Percentiles rank a stretch among this genome's conserved stretches.
Evolutionary conservation across 2,888 invertebrate genomes (phyloP).

Genomic region (Lagria hirta): DNA sequence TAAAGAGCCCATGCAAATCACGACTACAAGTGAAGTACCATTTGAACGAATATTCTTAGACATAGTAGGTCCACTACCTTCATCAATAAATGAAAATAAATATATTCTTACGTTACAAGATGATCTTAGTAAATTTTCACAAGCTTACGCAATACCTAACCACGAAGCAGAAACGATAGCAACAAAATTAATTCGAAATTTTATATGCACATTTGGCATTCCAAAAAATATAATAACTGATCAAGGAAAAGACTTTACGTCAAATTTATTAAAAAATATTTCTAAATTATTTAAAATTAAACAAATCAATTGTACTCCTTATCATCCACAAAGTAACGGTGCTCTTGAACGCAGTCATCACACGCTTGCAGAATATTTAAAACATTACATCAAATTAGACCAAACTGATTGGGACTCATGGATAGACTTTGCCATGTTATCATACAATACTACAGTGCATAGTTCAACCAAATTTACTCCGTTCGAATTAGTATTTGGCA

Average conservation of each 20-base stretch:
- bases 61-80: slow-evolving; percentile 39
- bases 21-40: slow-evolving; percentile 37
- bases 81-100: slow-evolving; percentile 34
- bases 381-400: slow-evolving; percentile 39
- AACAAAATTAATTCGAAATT: too few relatives aligned
- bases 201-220: slow-evolving; percentile 28
- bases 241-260: background rate
- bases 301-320: slow-evolving; percentile 39
- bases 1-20: slow-evolving; percentile 42
- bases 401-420: slow-evolving; percentile 42
- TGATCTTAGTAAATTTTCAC: slow-evolving; percentile 19
- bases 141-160: background rate
- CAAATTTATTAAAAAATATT: slow-evolving; percentile 36
- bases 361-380: slow-evolving; percentile 39
- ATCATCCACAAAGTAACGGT: slow-evolving; percentile 42
- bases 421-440: slow-evolving; percentile 40
- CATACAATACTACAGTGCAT: slow-evolving; percentile 42
- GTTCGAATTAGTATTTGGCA: slow-evolving; percentile 45
- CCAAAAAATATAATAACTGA: too few relatives aligned
- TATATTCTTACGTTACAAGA: slow-evolving; percentile 37
- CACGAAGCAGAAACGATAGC: too few relatives aligned
- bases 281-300: slow-evolving; percentile 40
- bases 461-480: slow-evolving; percentile 43
- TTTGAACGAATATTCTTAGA: slow-evolving; percentile 41
- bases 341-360: slow-evolving; percentile 41